Percentiles rank a stretch among this genome's conserved stretches.
These are phyloP conservation scores for Trichoplax adhaerens DNA, from an alignment of 37 sponge, comb jelly and placozoan genomes.

Conservation along the genomic window DNA sequence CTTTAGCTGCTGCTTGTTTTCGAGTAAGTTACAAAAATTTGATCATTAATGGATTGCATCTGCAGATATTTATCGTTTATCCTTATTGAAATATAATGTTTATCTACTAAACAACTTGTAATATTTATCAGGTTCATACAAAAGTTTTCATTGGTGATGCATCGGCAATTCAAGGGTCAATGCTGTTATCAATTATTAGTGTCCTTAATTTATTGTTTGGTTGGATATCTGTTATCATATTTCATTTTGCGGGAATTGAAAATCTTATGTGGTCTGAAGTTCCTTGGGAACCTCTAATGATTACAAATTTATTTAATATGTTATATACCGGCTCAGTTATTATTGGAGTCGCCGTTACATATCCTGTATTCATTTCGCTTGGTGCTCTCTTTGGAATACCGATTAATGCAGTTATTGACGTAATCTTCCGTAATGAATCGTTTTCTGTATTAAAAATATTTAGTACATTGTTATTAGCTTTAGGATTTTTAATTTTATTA, in stretches of 20 bases:
- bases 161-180: slow-evolving; percentile 42
- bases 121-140: too few relatives aligned
- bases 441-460: not conserved
- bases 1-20: slow-evolving; percentile 60
- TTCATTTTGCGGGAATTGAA: slow-evolving; percentile 39
- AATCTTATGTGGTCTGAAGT: slow-evolving; percentile 12
- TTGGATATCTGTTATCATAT: slow-evolving; percentile 39
- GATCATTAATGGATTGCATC: too few relatives aligned
- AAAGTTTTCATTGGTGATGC: slow-evolving; percentile 43
- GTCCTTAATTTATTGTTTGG: slow-evolving; percentile 37
- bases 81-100: too few relatives aligned
- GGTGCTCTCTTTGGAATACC: slow-evolving; percentile 82
- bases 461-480: too few relatives aligned
- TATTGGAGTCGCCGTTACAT: slow-evolving; percentile 81
- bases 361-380: slow-evolving; percentile 74
- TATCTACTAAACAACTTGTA: too few relatives aligned
- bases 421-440: slow-evolving; percentile 17
- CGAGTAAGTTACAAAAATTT: too few relatives aligned
- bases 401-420: slow-evolving; percentile 57
- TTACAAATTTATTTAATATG: slow-evolving; percentile 21
- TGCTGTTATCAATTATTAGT: slow-evolving; percentile 53
- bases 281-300: slow-evolving; percentile 48
- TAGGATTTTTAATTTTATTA: too few relatives aligned
- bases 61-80: too few relatives aligned
- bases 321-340: slow-evolving; percentile 66